Base-by-base conservation (phyloP, 2,888 invertebrate genomes). In the Nineta flava region DNA sequence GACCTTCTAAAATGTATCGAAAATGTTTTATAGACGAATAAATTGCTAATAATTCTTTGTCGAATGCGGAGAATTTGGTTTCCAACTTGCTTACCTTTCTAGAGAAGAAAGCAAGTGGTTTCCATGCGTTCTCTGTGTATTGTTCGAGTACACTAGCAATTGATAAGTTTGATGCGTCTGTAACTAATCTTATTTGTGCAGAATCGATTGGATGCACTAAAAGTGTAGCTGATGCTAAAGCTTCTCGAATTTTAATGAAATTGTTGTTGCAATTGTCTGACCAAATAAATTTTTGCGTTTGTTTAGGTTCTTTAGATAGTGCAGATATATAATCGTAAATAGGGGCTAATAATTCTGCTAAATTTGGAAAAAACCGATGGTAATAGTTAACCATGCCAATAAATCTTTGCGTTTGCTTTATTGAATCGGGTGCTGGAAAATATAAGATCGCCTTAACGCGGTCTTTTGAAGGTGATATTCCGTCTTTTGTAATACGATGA, bases 41-140 rank as follows among this genome's bases (percentile, higher is more conserved):
- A 9, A 41, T 15, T 9, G 41, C 9, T 9, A 13, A 13, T n/a
- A 41, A 15, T 41, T 41, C 41, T 41, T 15, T 41, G 41, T 41
- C 41, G 41, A 13, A 41, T 41, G 41, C 13, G 6, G 41, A 12
- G 7, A 6, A 41, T 41, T 13, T 13, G 7, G n/a, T 12, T 41
- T 41, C 15, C 7, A 9, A 9, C n/a, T 15, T 15, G 6, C 7
- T 41, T 9, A 41, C 6, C 13, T 41, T 41, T 6, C 13, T 9
- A 15, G 41, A 41, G n/a, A 12, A 41, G 41, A 41, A 41, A 41
- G 41, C 41, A 41, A 41, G 41, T 9, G 41, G 41, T 41, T 41
- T 12, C 41, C 41, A 41, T 6, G 12, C 6, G 6, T 13, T 41
- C 6, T 41, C 15, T 7, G 15, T 15, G 13, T 15, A 41, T 41